Percentiles rank a stretch among this genome's conserved stretches.
These are phyloP conservation scores for Atractosteus spatula DNA, from an alignment of 2,113 vertebrate species.

Conservation along the genomic window DNA sequence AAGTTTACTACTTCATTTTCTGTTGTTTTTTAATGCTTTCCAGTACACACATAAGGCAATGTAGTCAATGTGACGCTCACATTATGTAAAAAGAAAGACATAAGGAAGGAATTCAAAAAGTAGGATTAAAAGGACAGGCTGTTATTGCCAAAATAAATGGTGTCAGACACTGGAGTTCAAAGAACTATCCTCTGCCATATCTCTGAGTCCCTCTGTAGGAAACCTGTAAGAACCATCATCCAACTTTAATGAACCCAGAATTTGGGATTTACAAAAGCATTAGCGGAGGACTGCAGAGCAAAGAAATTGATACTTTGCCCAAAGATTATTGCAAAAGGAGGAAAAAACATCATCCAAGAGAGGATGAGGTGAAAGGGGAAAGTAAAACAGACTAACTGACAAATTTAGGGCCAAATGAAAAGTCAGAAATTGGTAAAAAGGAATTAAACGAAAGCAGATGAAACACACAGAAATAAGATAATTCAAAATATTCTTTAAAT, in stretches of 20 bases:
- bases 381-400: too few relatives aligned
- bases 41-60: neutral
- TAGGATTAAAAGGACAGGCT: neutral
- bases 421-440: neutral
- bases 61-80: neutral
- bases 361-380: too few relatives aligned
- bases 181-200: neutral
- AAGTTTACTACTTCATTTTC: too few relatives aligned
- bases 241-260: neutral
- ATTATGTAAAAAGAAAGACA: too few relatives aligned
- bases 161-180: neutral
- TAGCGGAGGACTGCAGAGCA: neutral
- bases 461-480: too few relatives aligned
- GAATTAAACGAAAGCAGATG: neutral
- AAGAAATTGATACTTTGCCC: too few relatives aligned
- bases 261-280: neutral
- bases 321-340: too few relatives aligned
- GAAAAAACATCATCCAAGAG: too few relatives aligned
- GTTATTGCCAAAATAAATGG: neutral
- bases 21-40: neutral
- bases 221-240: neutral
- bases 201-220: neutral
- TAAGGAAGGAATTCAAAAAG: neutral
- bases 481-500: neutral
- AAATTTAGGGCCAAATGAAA: too few relatives aligned